Conservation (phyloP, 1,140 invertebrate genomes). For the Matsumurasca onukii region DNA sequence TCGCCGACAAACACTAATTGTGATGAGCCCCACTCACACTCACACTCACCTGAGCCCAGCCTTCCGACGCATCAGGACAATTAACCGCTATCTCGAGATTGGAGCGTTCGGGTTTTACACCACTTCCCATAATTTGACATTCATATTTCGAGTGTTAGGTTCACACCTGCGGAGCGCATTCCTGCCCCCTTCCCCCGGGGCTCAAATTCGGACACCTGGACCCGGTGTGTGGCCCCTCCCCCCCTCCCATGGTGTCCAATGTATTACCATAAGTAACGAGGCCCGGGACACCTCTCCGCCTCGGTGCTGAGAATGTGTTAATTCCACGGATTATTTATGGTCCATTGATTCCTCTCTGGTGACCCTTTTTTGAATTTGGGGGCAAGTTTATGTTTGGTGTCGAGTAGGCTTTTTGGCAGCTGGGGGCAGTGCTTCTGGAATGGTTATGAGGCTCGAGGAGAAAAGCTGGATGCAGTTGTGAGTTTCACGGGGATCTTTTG, state of each 20-base stretch:
- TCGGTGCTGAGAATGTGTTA: conserved; percentile 16
- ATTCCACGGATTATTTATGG: conserved; percentile 17
- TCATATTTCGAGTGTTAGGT: conserved; percentile 26
- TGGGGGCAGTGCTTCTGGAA: no score
- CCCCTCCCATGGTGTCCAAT: no score
- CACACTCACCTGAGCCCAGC: no score
- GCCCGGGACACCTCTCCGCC: neutral
- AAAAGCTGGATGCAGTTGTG: neutral
- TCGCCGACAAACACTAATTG: neutral
- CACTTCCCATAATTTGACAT: conserved; percentile 27
- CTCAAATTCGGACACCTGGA: conserved; percentile 4
- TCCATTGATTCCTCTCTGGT: neutral
- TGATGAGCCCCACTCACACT: neutral
- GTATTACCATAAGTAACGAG: conserved; percentile 24
- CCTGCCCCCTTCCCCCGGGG: neutral
- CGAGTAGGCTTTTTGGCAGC: no score
- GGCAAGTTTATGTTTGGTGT: no score
- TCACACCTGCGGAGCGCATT: conserved; percentile 8
- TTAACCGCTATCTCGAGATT: neutral
- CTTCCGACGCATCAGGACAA: conserved; percentile 22
- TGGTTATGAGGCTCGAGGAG: neutral
- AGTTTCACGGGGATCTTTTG: no score
- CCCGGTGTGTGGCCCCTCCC: conserved; percentile 15
- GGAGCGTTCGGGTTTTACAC: conserved; percentile 11
- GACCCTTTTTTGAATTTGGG: neutral